Conservation (phyloP, 1,140 invertebrate genomes). For the Chymomyza costata region DNA sequence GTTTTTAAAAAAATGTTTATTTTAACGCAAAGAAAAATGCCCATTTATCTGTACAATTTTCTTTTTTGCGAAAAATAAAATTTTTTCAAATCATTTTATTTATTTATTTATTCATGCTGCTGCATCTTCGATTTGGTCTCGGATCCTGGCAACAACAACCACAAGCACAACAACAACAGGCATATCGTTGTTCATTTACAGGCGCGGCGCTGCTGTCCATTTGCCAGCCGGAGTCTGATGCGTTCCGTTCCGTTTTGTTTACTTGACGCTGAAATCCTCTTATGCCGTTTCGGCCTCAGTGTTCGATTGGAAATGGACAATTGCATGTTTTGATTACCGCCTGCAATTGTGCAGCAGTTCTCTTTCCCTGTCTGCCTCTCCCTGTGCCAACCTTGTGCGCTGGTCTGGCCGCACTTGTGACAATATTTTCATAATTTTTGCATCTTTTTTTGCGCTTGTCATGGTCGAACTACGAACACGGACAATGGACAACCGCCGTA, state of each 20-base stretch:
- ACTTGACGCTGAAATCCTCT: slow-evolving; percentile 71
- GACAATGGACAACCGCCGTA: no score
- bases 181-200: neutral
- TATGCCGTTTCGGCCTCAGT: slow-evolving; percentile 44
- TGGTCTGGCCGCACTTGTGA: slow-evolving; percentile 59
- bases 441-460: slow-evolving; percentile 54
- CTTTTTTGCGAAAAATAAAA: slow-evolving; percentile 49
- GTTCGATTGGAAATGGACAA: slow-evolving; percentile 47
- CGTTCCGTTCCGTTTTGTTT: slow-evolving; percentile 51
- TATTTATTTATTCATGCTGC: slow-evolving; percentile 70
- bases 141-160: slow-evolving; percentile 5
- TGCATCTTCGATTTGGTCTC: slow-evolving; percentile 63
- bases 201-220: neutral
- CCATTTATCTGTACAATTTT: slow-evolving; percentile 7
- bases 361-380: neutral
- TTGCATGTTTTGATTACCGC: slow-evolving; percentile 73
- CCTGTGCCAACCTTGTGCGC: slow-evolving; percentile 7
- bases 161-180: neutral
- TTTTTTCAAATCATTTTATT: slow-evolving; percentile 72
- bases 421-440: slow-evolving; percentile 74
- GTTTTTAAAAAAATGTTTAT: slow-evolving; percentile 59
- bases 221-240: slow-evolving; percentile 9
- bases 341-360: slow-evolving; percentile 62
- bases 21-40: slow-evolving; percentile 67
- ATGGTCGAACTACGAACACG: no score